Conservation (phyloP, 2,797 vertebrate species). For the Cyprinodon diabolis region DNA sequence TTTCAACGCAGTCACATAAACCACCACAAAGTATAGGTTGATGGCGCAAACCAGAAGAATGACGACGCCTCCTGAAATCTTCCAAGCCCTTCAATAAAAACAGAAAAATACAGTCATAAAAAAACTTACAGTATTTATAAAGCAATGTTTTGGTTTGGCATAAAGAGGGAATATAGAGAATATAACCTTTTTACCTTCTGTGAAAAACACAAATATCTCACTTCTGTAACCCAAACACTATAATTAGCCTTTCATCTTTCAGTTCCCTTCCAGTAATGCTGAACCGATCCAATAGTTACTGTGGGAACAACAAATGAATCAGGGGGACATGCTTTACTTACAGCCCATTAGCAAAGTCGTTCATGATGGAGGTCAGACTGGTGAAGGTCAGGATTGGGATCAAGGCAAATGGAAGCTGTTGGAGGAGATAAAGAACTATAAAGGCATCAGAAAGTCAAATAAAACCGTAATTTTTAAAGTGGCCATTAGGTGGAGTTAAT, state of each 20-base stretch:
- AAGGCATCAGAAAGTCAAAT: conserved; percentile 3
- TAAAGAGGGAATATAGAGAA: not conserved
- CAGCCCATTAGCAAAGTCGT: conserved; percentile 91
- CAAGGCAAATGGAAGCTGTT: conserved; percentile 93
- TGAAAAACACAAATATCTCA: not conserved
- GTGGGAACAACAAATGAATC: not conserved
- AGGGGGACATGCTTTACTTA: conserved; percentile 74
- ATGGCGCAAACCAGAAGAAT: conserved; percentile 88
- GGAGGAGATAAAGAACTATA: conserved; percentile 20
- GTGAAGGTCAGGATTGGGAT: conserved; percentile 95
- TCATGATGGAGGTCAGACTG: conserved; percentile 89
- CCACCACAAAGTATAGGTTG: conserved; percentile 93
- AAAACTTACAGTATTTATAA: not conserved
- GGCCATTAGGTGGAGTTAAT: too few species aligned
- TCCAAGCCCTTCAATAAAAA: conserved; percentile 82
- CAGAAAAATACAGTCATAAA: not conserved
- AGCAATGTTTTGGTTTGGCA: too few species aligned
- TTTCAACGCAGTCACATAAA: conserved; percentile 85
- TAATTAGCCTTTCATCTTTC: not conserved
- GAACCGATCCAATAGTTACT: conserved; percentile 2
- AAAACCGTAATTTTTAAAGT: not conserved
- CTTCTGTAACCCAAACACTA: not conserved
- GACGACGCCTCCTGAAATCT: conserved; percentile 83
- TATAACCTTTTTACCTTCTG: not conserved
- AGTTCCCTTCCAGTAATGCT: conserved; percentile 9